Percentiles rank a stretch among this genome's conserved stretches.
These are phyloP conservation scores for Emmelina monodactyla DNA, from an alignment of 2,888 invertebrate species.

Conservation along the genomic window DNA sequence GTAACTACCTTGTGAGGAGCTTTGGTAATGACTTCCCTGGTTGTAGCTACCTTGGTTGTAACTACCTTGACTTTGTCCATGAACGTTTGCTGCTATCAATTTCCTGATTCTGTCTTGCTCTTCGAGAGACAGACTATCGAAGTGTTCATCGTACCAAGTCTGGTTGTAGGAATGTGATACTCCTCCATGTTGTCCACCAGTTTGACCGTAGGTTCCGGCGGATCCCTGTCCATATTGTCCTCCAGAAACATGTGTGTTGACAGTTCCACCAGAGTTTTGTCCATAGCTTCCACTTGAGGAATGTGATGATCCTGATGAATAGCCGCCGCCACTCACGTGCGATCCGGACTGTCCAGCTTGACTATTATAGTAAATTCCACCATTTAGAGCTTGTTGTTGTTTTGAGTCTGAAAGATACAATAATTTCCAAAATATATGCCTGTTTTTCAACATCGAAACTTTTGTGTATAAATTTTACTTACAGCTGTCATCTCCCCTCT, in stretches of 20 bases:
- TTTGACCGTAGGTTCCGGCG: conserved; percentile 7
- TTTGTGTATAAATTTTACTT: conserved; percentile 21
- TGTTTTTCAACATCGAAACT: no score
- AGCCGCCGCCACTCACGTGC: neutral
- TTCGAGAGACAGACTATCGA: conserved; percentile 30
- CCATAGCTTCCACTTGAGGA: conserved; percentile 14
- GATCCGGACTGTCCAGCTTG: neutral
- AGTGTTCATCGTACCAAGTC: conserved; percentile 19
- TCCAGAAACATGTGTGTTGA: conserved; percentile 8
- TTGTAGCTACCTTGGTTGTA: conserved; percentile 18
- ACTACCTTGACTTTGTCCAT: conserved; percentile 10
- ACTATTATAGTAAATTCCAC: neutral
- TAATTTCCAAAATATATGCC: no score
- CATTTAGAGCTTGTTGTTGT: no score
- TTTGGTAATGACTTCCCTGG: conserved; percentile 6
- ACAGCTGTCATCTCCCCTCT: conserved; percentile 35
- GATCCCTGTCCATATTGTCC: conserved; percentile 2
- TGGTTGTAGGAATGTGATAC: conserved; percentile 14
- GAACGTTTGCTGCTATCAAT: conserved; percentile 24
- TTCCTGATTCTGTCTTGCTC: conserved; percentile 37
- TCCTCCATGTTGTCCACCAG: conserved; percentile 8
- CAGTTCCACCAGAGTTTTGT: conserved; percentile 15
- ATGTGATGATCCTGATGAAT: neutral
- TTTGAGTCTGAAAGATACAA: no score
- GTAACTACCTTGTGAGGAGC: conserved; percentile 10